These are phyloP conservation scores for Epinephelus coioides DNA, from an alignment of 2,797 vertebrate genomes.

Conservation along the genomic window DNA sequence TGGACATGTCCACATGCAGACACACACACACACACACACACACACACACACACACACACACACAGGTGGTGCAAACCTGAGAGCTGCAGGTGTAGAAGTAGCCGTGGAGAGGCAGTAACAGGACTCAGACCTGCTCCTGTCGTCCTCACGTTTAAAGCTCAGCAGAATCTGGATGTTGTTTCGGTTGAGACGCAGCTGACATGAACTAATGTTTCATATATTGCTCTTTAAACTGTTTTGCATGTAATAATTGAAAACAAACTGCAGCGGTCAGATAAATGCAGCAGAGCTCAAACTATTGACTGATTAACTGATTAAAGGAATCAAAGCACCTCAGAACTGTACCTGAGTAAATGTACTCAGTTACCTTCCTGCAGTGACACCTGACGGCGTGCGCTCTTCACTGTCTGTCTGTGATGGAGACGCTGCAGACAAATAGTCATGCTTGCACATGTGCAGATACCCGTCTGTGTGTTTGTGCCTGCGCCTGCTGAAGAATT, in stretches of 20 bases:
- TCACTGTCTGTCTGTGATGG: background rate
- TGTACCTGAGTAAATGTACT: background rate
- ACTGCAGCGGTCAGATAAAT: background rate
- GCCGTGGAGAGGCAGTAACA: too few relatives aligned
- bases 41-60: background rate
- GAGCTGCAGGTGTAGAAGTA: too few relatives aligned
- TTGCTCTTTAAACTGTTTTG: background rate
- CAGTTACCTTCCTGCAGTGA: background rate
- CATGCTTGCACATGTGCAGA: constrained; percentile 30
- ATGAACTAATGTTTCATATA: background rate
- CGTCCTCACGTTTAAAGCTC: too few relatives aligned
- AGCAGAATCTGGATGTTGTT: too few relatives aligned
- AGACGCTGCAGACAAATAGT: constrained; percentile 1
- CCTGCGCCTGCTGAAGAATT: constrained; percentile 40
- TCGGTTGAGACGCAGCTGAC: too few relatives aligned
- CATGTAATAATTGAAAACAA: background rate
- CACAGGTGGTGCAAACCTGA: too few relatives aligned
- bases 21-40: background rate
- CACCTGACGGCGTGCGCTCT: background rate
- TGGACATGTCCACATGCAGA: constrained; percentile 1
- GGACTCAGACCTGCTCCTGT: too few relatives aligned
- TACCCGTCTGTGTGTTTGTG: background rate
- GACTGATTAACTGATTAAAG: too few relatives aligned
- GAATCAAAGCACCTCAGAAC: too few relatives aligned
- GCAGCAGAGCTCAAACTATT: background rate